phyloP scores from a whole-genome alignment of 2,113 vertebrate genomes.

The Psilopsiagon aymara region DNA sequence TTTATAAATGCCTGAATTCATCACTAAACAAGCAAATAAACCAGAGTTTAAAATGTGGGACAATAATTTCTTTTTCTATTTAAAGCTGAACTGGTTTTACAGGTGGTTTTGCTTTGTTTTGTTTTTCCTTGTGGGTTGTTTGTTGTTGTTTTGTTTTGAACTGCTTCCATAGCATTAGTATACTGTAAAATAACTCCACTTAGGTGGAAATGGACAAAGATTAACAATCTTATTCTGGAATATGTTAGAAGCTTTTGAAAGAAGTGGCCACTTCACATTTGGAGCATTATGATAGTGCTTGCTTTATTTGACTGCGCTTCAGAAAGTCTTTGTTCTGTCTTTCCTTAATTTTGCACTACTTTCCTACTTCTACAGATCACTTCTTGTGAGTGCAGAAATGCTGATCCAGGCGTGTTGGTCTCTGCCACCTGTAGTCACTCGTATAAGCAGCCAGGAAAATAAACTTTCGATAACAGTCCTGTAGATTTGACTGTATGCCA shows the following conservation, averaged over 20 bases:
- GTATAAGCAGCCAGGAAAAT: conserved; percentile 68
- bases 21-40: background rate
- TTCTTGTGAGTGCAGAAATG: conserved; percentile 22
- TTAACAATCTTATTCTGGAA: background rate
- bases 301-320: background rate
- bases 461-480: conserved; percentile 56
- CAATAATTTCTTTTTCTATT: background rate
- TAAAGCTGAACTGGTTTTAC: background rate
- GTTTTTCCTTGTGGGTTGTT: background rate
- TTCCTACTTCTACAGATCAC: conserved; percentile 1
- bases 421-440: conserved; percentile 68
- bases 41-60: background rate
- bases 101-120: background rate
- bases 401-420: conserved; percentile 26
- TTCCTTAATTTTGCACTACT: background rate
- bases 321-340: background rate
- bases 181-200: background rate
- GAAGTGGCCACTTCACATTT: background rate
- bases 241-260: background rate
- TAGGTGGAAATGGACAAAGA: background rate
- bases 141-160: background rate
- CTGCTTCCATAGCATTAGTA: background rate
- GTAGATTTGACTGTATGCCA: conserved; percentile 51
- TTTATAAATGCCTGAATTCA: background rate
- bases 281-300: background rate